Conservation (phyloP, 2,113 vertebrate species). For the Periophthalmodon schlosseri region DNA sequence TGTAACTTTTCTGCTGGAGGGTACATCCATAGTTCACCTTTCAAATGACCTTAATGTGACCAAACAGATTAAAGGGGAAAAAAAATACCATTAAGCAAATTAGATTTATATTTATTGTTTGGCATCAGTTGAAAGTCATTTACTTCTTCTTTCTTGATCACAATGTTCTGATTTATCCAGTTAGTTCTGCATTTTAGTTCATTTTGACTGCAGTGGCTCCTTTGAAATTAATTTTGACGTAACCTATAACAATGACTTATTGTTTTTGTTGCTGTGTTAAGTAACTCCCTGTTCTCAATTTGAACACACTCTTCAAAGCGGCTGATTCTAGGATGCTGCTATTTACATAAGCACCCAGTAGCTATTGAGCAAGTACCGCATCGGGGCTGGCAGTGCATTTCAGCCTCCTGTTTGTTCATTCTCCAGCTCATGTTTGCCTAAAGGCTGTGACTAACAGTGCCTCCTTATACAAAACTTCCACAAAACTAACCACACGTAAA, state of each 20-base stretch:
- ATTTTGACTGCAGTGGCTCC: not conserved
- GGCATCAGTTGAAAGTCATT: not conserved
- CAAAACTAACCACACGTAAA: constrained; percentile 47
- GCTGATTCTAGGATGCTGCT: not conserved
- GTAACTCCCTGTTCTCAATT: not conserved
- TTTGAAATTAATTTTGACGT: not conserved
- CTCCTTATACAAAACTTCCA: constrained; percentile 46
- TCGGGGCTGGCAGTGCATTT: constrained; percentile 2
- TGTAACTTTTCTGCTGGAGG: too few relatives aligned
- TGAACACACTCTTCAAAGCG: constrained; percentile 1
- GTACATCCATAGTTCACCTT: too few relatives aligned
- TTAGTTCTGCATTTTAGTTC: not conserved
- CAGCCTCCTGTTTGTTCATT: constrained; percentile 49
- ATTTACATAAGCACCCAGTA: constrained; percentile 37
- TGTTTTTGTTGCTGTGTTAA: not conserved
- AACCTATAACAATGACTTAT: not conserved
- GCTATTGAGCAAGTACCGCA: constrained; percentile 23
- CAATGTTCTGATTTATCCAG: not conserved
- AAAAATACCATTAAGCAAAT: not conserved
- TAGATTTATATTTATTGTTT: not conserved
- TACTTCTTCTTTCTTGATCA: not conserved
- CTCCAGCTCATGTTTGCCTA: constrained; percentile 55
- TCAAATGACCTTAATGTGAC: not conserved
- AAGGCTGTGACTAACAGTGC: constrained; percentile 36
- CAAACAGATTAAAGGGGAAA: not conserved